Percentiles rank a stretch among this genome's conserved stretches.
Conservation (phyloP, 2,113 vertebrate genomes). For the Neogale vison region DNA sequence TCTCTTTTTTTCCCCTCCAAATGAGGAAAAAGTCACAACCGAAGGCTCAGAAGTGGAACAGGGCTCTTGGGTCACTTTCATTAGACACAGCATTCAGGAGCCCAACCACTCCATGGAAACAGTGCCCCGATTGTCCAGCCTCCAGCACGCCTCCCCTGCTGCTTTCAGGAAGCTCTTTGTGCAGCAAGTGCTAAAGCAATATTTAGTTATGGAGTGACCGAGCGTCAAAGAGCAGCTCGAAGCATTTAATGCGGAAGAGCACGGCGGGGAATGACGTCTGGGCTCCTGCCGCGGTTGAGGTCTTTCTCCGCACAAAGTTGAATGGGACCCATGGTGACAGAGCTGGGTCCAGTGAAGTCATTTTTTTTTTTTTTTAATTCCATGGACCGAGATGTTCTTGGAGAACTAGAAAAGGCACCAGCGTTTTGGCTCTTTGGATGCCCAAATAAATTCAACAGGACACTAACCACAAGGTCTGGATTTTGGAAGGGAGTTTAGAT, state of each 20-base stretch:
- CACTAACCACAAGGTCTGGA: not conserved
- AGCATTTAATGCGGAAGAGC: conserved; percentile 57
- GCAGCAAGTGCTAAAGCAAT: conserved; percentile 55
- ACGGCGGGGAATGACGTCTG: conserved; percentile 41
- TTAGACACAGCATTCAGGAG: conserved; percentile 11
- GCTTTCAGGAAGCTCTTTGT: conserved; percentile 72
- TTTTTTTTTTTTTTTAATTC: not conserved
- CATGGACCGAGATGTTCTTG: conserved; percentile 55
- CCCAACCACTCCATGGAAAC: conserved; percentile 49
- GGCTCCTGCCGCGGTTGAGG: not conserved
- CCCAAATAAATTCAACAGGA: conserved; percentile 45
- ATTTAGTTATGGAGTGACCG: conserved; percentile 71
- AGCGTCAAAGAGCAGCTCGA: conserved; percentile 28
- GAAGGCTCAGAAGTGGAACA: not conserved
- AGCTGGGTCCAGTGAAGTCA: conserved; percentile 43
- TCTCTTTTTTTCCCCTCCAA: not conserved
- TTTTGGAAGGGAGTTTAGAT: not conserved
- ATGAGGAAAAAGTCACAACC: not conserved
- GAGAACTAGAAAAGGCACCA: conserved; percentile 42
- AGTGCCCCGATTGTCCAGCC: conserved; percentile 44
- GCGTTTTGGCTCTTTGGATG: conserved; percentile 41
- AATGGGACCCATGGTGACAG: conserved; percentile 9
- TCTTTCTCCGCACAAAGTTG: conserved; percentile 50
- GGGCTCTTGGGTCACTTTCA: conserved; percentile 48
- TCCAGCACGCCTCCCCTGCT: conserved; percentile 28